A percentile compares a stretch with the other conserved stretches of the same genome.
Conservation (phyloP, 1,140 invertebrate species). For the Bilobella aurantiaca region DNA sequence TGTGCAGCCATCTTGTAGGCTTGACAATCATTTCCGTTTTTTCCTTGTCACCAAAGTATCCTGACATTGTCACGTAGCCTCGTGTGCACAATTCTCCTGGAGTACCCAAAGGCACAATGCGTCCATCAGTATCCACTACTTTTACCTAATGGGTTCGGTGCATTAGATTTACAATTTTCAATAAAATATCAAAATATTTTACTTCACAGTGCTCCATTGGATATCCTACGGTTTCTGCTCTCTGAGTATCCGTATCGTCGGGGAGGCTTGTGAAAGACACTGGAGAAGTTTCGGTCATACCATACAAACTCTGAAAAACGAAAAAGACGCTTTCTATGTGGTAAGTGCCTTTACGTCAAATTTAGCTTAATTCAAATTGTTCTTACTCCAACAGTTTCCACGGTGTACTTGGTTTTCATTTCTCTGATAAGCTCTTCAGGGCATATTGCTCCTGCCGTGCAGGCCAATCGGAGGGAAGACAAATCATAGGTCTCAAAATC, state of each 20-base stretch:
- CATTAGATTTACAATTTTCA: not conserved
- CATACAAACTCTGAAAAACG: conserved; percentile 20
- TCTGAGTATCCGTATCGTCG: conserved; percentile 16
- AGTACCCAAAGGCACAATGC: conserved; percentile 20
- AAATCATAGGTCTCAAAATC: conserved; percentile 40
- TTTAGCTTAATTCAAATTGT: not conserved
- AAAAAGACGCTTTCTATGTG: not conserved
- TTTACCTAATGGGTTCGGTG: conserved; percentile 16
- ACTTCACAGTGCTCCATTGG: conserved; percentile 29
- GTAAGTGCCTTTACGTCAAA: not conserved
- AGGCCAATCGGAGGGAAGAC: conserved; percentile 36
- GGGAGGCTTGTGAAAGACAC: conserved; percentile 23
- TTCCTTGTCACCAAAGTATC: conserved; percentile 50
- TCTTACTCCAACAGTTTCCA: conserved; percentile 45
- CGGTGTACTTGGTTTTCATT: conserved; percentile 28
- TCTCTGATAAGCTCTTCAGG: conserved; percentile 24
- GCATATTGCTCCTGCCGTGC: conserved; percentile 26
- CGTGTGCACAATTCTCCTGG: conserved; percentile 49
- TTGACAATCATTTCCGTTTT: conserved; percentile 53
- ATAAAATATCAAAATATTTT: not conserved
- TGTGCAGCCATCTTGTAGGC: conserved; percentile 70
- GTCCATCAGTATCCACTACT: conserved; percentile 25
- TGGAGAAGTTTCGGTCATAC: conserved; percentile 28
- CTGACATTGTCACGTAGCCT: conserved; percentile 49
- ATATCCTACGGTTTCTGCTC: conserved; percentile 25